Percentiles rank a stretch among this genome's conserved stretches.
phyloP scores from a whole-genome alignment of 2,797 vertebrate genomes.

The Bryconaethiops microstoma region DNA sequence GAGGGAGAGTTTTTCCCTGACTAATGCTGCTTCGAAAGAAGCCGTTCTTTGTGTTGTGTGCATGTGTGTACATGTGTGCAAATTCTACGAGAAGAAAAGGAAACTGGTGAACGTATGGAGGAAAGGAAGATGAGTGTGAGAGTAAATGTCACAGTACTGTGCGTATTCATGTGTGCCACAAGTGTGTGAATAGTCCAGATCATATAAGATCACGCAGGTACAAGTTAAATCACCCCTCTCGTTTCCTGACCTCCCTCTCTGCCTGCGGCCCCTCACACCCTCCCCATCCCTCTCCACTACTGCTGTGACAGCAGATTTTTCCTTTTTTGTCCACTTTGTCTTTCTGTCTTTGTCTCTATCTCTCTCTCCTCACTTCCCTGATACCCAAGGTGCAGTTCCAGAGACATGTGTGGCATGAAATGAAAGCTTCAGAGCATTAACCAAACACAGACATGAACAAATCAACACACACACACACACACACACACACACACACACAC shows the following conservation, averaged over 20 bases:
- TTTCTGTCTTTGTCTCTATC: too few relatives aligned
- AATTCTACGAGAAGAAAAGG: not conserved
- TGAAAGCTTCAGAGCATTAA: not conserved
- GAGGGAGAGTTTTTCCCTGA: constrained; percentile 44
- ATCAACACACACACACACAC: not conserved
- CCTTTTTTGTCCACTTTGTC: constrained; percentile 29
- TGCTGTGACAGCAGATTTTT: constrained; percentile 9
- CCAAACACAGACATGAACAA: not conserved
- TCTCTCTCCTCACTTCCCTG: too few relatives aligned
- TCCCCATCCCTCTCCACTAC: not conserved
- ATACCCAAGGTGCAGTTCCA: not conserved
- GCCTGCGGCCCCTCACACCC: too few relatives aligned
- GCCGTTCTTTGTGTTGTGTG: constrained; percentile 17
- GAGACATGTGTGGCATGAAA: constrained; percentile 1
- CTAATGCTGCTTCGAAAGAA: constrained; percentile 43
- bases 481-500: not conserved
- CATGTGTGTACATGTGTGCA: not conserved
- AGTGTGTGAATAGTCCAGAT: not conserved
- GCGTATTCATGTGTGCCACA: not conserved
- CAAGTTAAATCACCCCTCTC: too few relatives aligned
- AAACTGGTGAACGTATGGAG: not conserved
- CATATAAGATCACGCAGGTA: too few relatives aligned
- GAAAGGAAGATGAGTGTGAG: not conserved
- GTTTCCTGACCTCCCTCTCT: too few relatives aligned
- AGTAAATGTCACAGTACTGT: not conserved